Conservation (phyloP, 2,888 invertebrate genomes). For the Merodon equestris region DNA sequence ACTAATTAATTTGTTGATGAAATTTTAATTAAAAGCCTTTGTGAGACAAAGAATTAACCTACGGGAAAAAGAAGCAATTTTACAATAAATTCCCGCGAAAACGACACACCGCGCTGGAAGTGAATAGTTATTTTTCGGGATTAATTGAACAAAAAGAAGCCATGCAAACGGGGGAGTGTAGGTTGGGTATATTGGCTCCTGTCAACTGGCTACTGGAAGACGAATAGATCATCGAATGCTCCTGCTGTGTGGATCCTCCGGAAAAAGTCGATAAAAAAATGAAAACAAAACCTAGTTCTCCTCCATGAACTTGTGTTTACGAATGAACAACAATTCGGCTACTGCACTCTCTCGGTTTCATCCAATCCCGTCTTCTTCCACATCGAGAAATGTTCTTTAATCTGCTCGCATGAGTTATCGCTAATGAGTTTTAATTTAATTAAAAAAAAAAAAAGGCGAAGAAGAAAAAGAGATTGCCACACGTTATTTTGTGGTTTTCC, state of each 20-base stretch:
- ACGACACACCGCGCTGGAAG: too few relatives aligned
- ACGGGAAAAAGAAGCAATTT: slow-evolving; percentile 20
- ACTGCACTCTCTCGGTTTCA: slow-evolving; percentile 10
- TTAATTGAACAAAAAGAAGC: too few relatives aligned
- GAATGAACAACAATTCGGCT: slow-evolving; percentile 13
- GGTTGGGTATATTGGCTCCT: too few relatives aligned
- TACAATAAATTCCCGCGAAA: slow-evolving; percentile 7
- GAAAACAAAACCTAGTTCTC: too few relatives aligned
- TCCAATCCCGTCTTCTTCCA: not conserved
- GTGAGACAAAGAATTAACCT: slow-evolving; percentile 29
- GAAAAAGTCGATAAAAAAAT: too few relatives aligned
- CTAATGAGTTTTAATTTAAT: slow-evolving; percentile 71
- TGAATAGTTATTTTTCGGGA: not conserved
- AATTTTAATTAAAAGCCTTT: slow-evolving; percentile 67
- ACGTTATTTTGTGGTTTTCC: slow-evolving; percentile 69
- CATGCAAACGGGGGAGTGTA: too few relatives aligned
- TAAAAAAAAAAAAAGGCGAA: slow-evolving; percentile 64
- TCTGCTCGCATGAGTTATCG: slow-evolving; percentile 70
- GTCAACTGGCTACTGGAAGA: too few relatives aligned
- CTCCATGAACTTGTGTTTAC: too few relatives aligned
- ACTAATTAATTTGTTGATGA: slow-evolving; percentile 63
- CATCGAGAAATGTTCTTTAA: slow-evolving; percentile 60
- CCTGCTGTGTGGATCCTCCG: too few relatives aligned
- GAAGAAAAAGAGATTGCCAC: slow-evolving; percentile 68
- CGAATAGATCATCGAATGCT: too few relatives aligned